Evolutionary conservation across 1,140 invertebrate genomes (phyloP).

Genomic region (Eumeta japonica): DNA sequence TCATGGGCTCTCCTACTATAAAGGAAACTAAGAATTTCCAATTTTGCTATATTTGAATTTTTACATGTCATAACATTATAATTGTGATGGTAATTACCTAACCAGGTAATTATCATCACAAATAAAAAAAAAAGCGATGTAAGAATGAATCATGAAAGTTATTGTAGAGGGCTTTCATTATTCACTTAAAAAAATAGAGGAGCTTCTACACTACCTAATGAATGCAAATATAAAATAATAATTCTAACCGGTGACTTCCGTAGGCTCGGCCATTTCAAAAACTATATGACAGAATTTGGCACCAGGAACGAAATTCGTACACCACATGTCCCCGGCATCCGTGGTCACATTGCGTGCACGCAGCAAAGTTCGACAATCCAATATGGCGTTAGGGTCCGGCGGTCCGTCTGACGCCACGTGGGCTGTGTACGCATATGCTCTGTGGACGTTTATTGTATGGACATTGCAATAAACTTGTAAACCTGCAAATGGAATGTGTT

Average conservation of each 20-base stretch:
- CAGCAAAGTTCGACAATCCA: constrained; percentile 52
- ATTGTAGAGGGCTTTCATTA: too few species aligned
- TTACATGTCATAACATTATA: too few species aligned
- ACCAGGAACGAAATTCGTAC: constrained; percentile 41
- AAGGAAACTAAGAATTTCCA: too few species aligned
- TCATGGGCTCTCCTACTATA: too few species aligned
- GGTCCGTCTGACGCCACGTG: constrained; percentile 18
- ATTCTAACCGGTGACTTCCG: constrained; percentile 53
- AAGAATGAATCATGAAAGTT: too few species aligned
- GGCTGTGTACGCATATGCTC: constrained; percentile 31
- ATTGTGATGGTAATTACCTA: too few species aligned
- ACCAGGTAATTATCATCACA: too few species aligned
- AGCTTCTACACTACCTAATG: too few species aligned
- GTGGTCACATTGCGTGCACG: constrained; percentile 62
- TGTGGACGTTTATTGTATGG: constrained; percentile 21
- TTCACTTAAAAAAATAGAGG: too few species aligned
- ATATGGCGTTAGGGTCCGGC: constrained; percentile 9
- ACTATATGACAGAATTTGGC: constrained; percentile 47
- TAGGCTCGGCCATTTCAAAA: constrained; percentile 54
- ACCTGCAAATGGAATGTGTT: constrained; percentile 18
- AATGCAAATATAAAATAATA: constrained; percentile 1
- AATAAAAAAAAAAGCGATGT: too few species aligned
- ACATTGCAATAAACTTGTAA: constrained; percentile 35
- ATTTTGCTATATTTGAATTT: too few species aligned
- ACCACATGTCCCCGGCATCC: constrained; percentile 65